Evolutionary conservation across 2,113 vertebrate species (phyloP).

Genomic region (Cacatua alba): DNA sequence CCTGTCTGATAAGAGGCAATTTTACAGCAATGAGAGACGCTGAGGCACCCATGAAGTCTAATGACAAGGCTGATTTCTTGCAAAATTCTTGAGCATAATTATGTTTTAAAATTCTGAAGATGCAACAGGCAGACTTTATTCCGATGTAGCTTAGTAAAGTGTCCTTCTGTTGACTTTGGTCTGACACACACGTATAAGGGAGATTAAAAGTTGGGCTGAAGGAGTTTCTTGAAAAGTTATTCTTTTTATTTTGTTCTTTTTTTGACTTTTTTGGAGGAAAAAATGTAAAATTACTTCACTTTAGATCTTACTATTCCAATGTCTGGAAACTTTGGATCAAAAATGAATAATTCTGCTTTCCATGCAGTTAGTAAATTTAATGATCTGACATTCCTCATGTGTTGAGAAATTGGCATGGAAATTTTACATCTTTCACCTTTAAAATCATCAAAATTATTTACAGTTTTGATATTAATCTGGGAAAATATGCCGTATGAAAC

Average conservation of each 20-base stretch:
- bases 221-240: neutral
- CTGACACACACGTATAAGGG: neutral
- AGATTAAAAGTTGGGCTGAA: neutral
- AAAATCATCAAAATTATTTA: neutral
- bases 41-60: conserved; percentile 30
- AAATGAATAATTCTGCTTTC: neutral
- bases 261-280: neutral
- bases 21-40: conserved; percentile 34
- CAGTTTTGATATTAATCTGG: neutral
- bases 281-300: neutral
- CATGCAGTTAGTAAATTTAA: neutral
- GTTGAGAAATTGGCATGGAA: neutral
- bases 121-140: neutral
- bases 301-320: neutral
- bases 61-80: conserved; percentile 50
- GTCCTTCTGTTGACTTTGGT: neutral
- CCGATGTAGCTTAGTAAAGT: neutral
- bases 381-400: neutral
- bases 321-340: neutral
- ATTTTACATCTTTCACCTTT: neutral
- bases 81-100: conserved; percentile 15
- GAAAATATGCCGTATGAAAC: neutral
- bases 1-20: conserved; percentile 39
- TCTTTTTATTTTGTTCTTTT: neutral
- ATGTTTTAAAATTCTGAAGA: neutral